Evolutionary conservation across 2,113 vertebrate genomes (phyloP).

Genomic region (Callithrix jacchus): DNA sequence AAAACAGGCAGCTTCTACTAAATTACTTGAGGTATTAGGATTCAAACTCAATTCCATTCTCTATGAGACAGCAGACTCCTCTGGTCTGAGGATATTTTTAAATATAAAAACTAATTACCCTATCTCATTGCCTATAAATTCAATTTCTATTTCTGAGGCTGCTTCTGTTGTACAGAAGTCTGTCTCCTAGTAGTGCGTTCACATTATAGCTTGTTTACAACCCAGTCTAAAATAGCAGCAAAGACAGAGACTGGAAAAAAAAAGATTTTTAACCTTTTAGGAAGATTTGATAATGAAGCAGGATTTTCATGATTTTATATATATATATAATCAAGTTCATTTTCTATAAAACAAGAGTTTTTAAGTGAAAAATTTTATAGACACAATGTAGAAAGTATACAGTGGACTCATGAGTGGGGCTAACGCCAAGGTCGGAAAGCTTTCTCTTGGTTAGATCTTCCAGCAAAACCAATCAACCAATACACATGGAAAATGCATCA

Average conservation of each 20-base stretch:
- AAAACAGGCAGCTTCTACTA: conserved; percentile 52
- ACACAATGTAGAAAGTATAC: neutral
- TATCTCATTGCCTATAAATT: conserved; percentile 82
- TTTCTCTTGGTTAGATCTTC: neutral
- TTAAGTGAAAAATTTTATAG: neutral
- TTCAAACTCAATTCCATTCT: conserved; percentile 79
- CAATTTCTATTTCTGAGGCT: conserved; percentile 80
- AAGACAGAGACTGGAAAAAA: conserved; percentile 8
- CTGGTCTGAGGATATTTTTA: conserved; percentile 76
- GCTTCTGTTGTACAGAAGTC: conserved; percentile 62
- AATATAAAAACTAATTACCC: conserved; percentile 83
- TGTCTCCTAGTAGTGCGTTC: conserved; percentile 69
- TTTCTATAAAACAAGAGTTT: neutral
- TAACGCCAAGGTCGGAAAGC: neutral
- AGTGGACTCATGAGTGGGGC: neutral
- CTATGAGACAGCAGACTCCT: conserved; percentile 76
- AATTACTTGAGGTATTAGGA: conserved; percentile 70
- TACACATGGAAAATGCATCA: neutral
- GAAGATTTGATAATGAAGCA: neutral
- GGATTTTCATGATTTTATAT: neutral
- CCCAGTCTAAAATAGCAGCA: conserved; percentile 45
- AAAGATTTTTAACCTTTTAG: neutral
- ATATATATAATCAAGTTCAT: neutral
- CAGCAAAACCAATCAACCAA: neutral
- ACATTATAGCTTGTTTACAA: conserved; percentile 71